Base-by-base conservation (phyloP, 2,797 vertebrate species). In the Onychomys leucogaster region DNA sequence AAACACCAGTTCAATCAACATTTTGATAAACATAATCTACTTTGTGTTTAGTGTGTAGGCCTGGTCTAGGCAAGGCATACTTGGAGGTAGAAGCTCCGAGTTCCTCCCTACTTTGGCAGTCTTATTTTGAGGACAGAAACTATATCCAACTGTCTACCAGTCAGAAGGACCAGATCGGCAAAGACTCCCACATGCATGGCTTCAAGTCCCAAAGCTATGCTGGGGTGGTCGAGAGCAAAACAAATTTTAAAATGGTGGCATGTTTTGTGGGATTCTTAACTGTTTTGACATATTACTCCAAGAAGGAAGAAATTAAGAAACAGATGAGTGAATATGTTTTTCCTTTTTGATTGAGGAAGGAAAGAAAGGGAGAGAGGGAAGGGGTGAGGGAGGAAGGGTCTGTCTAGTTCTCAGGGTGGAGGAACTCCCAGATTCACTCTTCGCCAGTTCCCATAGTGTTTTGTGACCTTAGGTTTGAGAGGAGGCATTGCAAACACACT, bases 251-350 rank as follows among this genome's bases (percentile, higher is more conserved):
- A 75, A 89, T 55, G n/a, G 49, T 76, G 67, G 81, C 73, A 61
- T 25, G 71, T 86, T 80, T 89, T 41, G 10, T 87, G 78, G 80
- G 83, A 34, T 67, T 82, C 7, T 85, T 88, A 57, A 67, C 71
- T 92, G 8, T 49, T 55, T 92, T 91, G 65, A n/a, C 19, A 65
- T 49, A 17, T 83, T 92, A 94, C 32, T 52, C 2, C 27, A 52
- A 91, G 59, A 90, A 85, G 32, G 37, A 94, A 67, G 78, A 91
- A 86, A 83, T 73, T 43, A 88, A 77, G 85, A 91, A 96, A 77
- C 43, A 32, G 52, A 85, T 65, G 6, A 32, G 6, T 4, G 90
- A 49, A 41, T 67, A 19, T 11, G 29, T 2, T 52, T n/a, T 93
- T 32, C 69, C 43, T 34, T 37, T 86, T 75, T 80, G 55, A 46